Evolutionary conservation across 2,113 vertebrate genomes (phyloP), one percentile per base, ranked within the genome.

Genomic region (Ictalurus furcatus): DNA sequence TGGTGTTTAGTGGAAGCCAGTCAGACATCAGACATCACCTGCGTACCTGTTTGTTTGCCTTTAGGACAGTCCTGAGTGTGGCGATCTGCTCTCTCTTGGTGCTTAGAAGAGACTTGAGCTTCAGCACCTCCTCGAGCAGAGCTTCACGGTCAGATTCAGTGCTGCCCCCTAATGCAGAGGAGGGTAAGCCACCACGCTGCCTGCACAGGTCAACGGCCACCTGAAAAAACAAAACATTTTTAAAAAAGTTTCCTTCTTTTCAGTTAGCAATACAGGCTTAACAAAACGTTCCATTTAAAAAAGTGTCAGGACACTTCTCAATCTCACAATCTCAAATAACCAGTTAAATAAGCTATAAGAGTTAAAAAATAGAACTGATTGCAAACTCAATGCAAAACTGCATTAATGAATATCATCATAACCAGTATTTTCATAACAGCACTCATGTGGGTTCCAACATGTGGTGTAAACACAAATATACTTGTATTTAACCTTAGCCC

Each of bases 51-150:
- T 97, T 97, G 93, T 96, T 97, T 65, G 97, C 97, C 92, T 97
- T 97, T 30, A 97, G 95, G 87, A 97, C 96, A n/a, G 96, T 97
- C 92, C 97, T 94, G 84, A 97, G 95, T 0, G 97, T 97, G 37
- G 96, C 96, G 2, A 97, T 97, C 95, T 97, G 97, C 81, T 97
- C 97, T 80, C 96, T 94, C 92, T 97, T 97, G 86, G 97, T 97
- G 94, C 96, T 97, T 73, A 97, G 95, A 85, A 97, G 94, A 30
- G 97, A 97, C 91, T 96, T 97, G 61, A 97, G 95, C 89, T 97
- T 97, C 19, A 97, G 91, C 2, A 97, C 95, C 84, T 97, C 97
- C 88, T 97, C 96, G 90, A 97, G 89, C 79, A 97, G 93, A 67
- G 93, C 95, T 79, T 96, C 97, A 30, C 94, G 94, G 63, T 97